Evolutionary conservation across 2,888 invertebrate species (phyloP).

Genomic region (Dione vanillae): DNA sequence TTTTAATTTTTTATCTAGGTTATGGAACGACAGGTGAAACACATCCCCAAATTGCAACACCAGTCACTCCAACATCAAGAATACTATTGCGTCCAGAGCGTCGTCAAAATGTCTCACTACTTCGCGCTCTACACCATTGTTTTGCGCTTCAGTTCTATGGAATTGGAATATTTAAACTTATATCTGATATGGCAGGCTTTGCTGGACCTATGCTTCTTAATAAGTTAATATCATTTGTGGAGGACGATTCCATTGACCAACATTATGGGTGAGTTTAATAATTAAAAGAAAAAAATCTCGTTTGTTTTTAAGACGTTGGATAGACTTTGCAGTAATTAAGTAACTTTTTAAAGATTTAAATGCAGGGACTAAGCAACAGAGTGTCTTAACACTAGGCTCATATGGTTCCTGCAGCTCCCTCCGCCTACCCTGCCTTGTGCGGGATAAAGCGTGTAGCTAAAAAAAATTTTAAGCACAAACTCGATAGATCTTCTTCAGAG

Average conservation of each 20-base stretch:
- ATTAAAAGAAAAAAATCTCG: no score
- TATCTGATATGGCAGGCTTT: constrained; percentile 93
- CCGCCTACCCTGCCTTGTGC: no score
- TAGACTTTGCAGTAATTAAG: no score
- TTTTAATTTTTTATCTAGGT: constrained; percentile 52
- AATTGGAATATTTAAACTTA: constrained; percentile 92
- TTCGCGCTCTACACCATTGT: constrained; percentile 88
- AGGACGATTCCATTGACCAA: constrained; percentile 87
- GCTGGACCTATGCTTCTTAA: constrained; percentile 95
- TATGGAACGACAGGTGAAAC: constrained; percentile 73
- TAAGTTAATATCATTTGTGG: constrained; percentile 90
- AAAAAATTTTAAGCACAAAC: no score
- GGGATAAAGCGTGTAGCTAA: no score
- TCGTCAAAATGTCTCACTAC: constrained; percentile 82
- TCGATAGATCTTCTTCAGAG: no score
- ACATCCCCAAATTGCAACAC: constrained; percentile 65
- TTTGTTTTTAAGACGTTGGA: no score
- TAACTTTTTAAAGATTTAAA: no score
- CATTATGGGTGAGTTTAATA: constrained; percentile 85
- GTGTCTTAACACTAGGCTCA: no score
- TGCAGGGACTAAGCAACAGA: no score
- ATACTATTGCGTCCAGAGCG: constrained; percentile 65
- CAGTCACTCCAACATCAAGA: constrained; percentile 71
- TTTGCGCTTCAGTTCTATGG: constrained; percentile 93
- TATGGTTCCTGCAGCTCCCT: no score